These are phyloP conservation scores for Vanacampus margaritifer DNA, from an alignment of 2,113 vertebrate species.

Conservation along the genomic window DNA sequence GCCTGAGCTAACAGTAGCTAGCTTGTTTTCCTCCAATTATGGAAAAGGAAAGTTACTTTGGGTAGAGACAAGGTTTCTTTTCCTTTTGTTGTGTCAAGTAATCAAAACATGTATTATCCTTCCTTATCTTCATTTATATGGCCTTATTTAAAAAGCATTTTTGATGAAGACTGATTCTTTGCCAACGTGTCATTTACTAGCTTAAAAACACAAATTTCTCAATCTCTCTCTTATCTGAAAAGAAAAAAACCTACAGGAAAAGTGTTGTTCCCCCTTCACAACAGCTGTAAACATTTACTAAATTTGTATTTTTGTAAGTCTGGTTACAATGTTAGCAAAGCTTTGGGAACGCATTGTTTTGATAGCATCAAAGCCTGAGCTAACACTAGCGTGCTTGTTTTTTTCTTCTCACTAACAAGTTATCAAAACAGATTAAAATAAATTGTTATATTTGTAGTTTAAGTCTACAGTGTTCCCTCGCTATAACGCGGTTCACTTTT, in stretches of 20 bases:
- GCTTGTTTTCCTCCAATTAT: neutral
- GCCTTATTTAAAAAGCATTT: neutral
- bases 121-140: no score
- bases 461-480: no score
- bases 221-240: neutral
- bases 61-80: no score
- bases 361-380: neutral
- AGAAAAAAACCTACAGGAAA: slow-evolving; percentile 29
- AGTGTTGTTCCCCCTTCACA: slow-evolving; percentile 28
- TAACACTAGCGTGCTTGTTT: neutral
- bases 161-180: no score
- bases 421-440: no score
- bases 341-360: neutral
- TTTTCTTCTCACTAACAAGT: neutral
- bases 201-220: no score
- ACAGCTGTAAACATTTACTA: neutral
- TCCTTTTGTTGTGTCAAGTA: no score
- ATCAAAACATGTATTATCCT: no score
- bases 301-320: neutral
- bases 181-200: no score
- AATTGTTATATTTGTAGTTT: no score
- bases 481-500: no score
- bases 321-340: neutral
- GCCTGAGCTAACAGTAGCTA: neutral
- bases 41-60: no score